Evolutionary conservation across 2,797 vertebrate genomes (phyloP).

Genomic region (Hydrocynus forskahlii): DNA sequence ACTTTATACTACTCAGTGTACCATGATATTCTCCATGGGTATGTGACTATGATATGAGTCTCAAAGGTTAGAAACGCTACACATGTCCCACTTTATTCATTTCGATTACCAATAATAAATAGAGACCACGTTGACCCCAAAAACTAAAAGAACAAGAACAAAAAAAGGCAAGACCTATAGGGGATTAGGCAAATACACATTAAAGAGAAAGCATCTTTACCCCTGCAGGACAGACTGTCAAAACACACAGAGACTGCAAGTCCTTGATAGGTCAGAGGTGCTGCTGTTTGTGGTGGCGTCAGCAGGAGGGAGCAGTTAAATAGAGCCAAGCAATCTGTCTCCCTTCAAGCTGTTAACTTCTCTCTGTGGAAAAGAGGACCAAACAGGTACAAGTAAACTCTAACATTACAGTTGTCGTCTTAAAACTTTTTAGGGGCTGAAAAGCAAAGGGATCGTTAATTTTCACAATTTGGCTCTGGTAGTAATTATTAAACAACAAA

Average conservation of each 20-base stretch:
- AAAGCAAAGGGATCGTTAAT: no score
- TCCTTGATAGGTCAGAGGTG: slow-evolving; percentile 67
- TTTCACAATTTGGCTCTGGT: no score
- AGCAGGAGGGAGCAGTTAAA: slow-evolving; percentile 68
- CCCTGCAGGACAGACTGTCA: slow-evolving; percentile 16
- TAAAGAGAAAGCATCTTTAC: slow-evolving; percentile 1
- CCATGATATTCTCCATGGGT: slow-evolving; percentile 15
- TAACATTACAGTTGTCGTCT: no score
- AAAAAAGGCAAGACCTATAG: background rate
- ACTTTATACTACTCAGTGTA: slow-evolving; percentile 36
- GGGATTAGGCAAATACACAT: no score
- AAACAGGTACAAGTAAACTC: slow-evolving; percentile 66
- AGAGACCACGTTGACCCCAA: background rate
- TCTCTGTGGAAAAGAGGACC: slow-evolving; percentile 53
- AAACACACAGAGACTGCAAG: slow-evolving; percentile 52
- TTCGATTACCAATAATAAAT: background rate
- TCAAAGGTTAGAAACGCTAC: slow-evolving; percentile 29
- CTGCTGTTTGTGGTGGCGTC: slow-evolving; percentile 61
- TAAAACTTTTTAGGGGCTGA: no score
- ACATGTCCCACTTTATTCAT: background rate
- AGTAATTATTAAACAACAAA: no score
- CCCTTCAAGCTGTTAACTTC: slow-evolving; percentile 49
- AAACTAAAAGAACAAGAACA: background rate
- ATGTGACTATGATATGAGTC: slow-evolving; percentile 13
- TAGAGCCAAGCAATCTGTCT: slow-evolving; percentile 54